Percentiles rank a stretch among this genome's conserved stretches.
phyloP scores from a whole-genome alignment of 2,888 invertebrate species.

The Gerris lacustris region DNA sequence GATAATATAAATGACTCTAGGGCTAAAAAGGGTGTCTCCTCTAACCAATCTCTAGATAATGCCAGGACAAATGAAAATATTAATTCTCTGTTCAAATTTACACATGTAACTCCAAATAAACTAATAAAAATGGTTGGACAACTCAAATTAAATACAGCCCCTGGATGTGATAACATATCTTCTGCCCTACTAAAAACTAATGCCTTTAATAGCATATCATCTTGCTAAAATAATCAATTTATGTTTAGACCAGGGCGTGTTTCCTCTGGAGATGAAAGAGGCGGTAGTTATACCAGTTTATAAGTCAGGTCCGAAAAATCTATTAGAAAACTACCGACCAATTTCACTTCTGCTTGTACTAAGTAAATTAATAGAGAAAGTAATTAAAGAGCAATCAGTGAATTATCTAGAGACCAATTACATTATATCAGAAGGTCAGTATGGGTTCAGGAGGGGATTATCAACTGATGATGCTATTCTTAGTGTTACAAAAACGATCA shows the following conservation, averaged over 20 bases:
- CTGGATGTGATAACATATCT: neutral
- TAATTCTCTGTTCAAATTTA: no score
- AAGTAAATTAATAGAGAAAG: no score
- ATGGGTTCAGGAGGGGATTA: neutral
- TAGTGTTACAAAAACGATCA: neutral
- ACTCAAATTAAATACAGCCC: neutral
- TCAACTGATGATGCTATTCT: neutral
- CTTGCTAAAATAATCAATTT: neutral
- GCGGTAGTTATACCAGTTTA: neutral
- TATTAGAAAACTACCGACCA: neutral
- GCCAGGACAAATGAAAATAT: conserved; percentile 1
- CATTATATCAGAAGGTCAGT: neutral
- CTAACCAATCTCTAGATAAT: neutral
- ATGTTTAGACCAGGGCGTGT: neutral
- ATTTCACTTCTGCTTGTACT: no score
- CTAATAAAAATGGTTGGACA: neutral
- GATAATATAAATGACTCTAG: neutral
- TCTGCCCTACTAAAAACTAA: neutral
- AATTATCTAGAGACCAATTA: neutral
- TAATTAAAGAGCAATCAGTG: neutral
- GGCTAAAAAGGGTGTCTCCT: neutral
- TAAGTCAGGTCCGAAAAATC: neutral
- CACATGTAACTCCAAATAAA: neutral
- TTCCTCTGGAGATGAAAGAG: neutral
- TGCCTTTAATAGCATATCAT: no score